Evolutionary conservation across 2,113 vertebrate species (phyloP), one percentile per base, ranked within the genome.

Genomic region (Leptocoma aspasia): DNA sequence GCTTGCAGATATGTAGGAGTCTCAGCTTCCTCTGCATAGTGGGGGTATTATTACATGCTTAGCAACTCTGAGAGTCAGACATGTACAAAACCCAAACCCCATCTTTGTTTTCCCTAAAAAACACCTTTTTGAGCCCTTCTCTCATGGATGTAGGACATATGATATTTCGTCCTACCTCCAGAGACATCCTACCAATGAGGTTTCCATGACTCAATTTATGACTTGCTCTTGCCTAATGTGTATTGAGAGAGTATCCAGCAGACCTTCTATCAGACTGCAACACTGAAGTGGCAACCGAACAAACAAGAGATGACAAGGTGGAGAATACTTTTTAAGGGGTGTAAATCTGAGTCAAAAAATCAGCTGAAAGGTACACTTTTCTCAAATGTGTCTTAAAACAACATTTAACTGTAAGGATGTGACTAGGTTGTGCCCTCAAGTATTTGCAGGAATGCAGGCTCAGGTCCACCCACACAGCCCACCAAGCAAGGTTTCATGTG

Each of bases 401-500:
- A 76, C 33, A 45, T 16, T 49, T 37, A 61, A 56, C 27, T 41
- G n/a, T 39, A 50, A 86, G 30, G 23, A 90, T 76, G n/a, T 47
- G 37, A 72, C 45, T 63, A 42, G 42, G 42, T 59, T 72, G 63
- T 85, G 35, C 66, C 45, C 54, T 91, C 57, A 85, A 70, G 35
- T 53, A 63, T 82, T 76, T 86, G 70, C 63, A 95, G 82, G 78
- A 91, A 88, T 73, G 54, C 26, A 68, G 60, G 79, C 33, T 70
- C 23, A 15, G 49, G 83, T 94, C 61, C 69, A 82, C 86, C 84
- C 89, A 90, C 66, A 37, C 73, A 70, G 71, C 82, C 79, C 84
- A 86, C 85, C 85, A 85, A 77, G 79, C 20, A 73, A 72, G 47
- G 75, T 86, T 94, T 87, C 80, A 66, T 80, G 81, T 90, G 82